phyloP scores from a whole-genome alignment of 2,888 invertebrate genomes.

The Xanthorhoe spadicearia region DNA sequence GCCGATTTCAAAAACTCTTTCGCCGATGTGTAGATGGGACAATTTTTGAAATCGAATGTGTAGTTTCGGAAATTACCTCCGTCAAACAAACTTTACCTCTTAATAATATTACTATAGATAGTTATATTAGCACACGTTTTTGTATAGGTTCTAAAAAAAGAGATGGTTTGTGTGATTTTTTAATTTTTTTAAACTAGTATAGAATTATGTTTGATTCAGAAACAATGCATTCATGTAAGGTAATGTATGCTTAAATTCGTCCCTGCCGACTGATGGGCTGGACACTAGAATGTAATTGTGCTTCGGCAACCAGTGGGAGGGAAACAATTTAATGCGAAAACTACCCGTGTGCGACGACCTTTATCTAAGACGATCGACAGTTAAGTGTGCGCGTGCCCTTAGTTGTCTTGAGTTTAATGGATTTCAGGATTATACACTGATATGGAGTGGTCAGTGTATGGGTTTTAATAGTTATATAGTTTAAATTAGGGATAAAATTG shows the following conservation, averaged over 20 bases:
- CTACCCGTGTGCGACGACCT: conserved; percentile 57
- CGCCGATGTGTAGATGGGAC: too few relatives aligned
- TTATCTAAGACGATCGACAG: conserved; percentile 55
- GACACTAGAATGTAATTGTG: conserved; percentile 71
- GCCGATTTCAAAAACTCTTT: too few relatives aligned
- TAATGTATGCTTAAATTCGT: conserved; percentile 42
- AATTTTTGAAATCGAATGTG: too few relatives aligned
- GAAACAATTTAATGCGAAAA: conserved; percentile 68
- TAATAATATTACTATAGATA: too few relatives aligned
- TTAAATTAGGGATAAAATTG: background rate
- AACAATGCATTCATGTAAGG: too few relatives aligned
- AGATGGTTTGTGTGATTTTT: too few relatives aligned
- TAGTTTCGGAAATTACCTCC: too few relatives aligned
- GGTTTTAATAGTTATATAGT: background rate
- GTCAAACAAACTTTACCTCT: too few relatives aligned
- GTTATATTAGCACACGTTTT: too few relatives aligned
- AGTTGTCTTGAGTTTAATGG: conserved; percentile 28
- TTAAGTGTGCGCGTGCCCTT: conserved; percentile 51
- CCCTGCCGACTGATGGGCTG: conserved; percentile 63
- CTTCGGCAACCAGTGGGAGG: conserved; percentile 60
- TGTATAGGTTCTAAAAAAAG: too few relatives aligned
- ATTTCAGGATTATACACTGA: conserved; percentile 25
- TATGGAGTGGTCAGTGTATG: background rate
- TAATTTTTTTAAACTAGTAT: too few relatives aligned
- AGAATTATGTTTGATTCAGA: too few relatives aligned